Percentiles rank a stretch among this genome's conserved stretches.
phyloP scores from a whole-genome alignment of 2,888 invertebrate genomes.

The Drosophila infuscata region DNA sequence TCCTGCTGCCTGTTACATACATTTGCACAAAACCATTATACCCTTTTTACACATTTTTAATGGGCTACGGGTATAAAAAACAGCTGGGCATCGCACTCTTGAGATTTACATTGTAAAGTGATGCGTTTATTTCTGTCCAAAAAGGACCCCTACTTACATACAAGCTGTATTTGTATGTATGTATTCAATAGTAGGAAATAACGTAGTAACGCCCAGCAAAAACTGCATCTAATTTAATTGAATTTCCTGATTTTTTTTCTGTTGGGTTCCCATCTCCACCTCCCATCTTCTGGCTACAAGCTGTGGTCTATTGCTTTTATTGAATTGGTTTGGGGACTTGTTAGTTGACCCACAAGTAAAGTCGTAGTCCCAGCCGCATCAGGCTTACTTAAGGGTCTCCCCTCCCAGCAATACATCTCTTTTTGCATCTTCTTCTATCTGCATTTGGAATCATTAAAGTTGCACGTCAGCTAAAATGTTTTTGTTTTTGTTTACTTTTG shows the following conservation, averaged over 20 bases:
- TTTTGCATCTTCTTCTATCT: slow-evolving; percentile 20
- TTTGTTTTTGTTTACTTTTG: slow-evolving; percentile 71
- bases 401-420: slow-evolving; percentile 32
- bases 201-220: slow-evolving; percentile 47
- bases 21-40: no score
- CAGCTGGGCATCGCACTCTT: slow-evolving; percentile 71
- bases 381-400: slow-evolving; percentile 64
- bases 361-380: slow-evolving; percentile 21
- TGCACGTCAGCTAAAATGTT: slow-evolving; percentile 71
- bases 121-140: slow-evolving; percentile 38
- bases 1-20: no score
- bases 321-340: slow-evolving; percentile 79
- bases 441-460: slow-evolving; percentile 73
- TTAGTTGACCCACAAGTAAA: slow-evolving; percentile 68
- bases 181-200: slow-evolving; percentile 18
- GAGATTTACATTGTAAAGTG: slow-evolving; percentile 82
- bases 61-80: slow-evolving; percentile 6
- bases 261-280: neutral
- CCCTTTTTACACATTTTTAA: no score
- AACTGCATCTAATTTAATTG: slow-evolving; percentile 80
- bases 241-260: slow-evolving; percentile 58
- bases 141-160: neutral
- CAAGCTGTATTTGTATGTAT: slow-evolving; percentile 6
- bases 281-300: slow-evolving; percentile 11
- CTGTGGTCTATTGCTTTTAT: slow-evolving; percentile 71